These are phyloP conservation scores for Hestina assimilis DNA, from an alignment of 1,140 invertebrate species.

Conservation along the genomic window DNA sequence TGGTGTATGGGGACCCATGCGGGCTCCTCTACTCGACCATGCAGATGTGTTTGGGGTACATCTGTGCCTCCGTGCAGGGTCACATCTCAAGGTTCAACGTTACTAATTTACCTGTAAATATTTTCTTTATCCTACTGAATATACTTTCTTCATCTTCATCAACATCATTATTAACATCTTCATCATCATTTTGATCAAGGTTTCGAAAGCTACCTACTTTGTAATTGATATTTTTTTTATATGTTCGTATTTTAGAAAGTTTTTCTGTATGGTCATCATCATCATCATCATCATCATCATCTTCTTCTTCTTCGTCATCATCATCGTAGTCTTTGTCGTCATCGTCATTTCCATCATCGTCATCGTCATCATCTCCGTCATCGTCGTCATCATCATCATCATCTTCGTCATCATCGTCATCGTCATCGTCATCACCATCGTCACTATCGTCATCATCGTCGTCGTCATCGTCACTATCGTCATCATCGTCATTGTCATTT, in stretches of 20 bases:
- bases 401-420: constrained; percentile 71
- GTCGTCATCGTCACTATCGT: constrained; percentile 74
- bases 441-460: constrained; percentile 75
- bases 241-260: constrained; percentile 36
- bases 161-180: constrained; percentile 77
- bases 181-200: constrained; percentile 77
- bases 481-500: constrained; percentile 58
- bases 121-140: constrained; percentile 73
- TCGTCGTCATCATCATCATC: constrained; percentile 69
- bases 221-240: constrained; percentile 1
- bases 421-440: constrained; percentile 71
- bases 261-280: constrained; percentile 53
- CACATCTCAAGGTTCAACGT: constrained; percentile 58
- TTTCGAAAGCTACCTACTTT: constrained; percentile 35
- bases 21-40: constrained; percentile 69
- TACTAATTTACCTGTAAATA: constrained; percentile 77
- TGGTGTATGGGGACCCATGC: constrained; percentile 67
- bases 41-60: constrained; percentile 70
- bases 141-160: constrained; percentile 78
- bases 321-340: constrained; percentile 77
- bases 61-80: constrained; percentile 67
- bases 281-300: constrained; percentile 75
- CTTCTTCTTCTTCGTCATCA: constrained; percentile 77
- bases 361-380: constrained; percentile 63
- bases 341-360: constrained; percentile 66